These are phyloP conservation scores for Hozukius guyotensis DNA, from an alignment of 2,797 vertebrate species.

Conservation along the genomic window DNA sequence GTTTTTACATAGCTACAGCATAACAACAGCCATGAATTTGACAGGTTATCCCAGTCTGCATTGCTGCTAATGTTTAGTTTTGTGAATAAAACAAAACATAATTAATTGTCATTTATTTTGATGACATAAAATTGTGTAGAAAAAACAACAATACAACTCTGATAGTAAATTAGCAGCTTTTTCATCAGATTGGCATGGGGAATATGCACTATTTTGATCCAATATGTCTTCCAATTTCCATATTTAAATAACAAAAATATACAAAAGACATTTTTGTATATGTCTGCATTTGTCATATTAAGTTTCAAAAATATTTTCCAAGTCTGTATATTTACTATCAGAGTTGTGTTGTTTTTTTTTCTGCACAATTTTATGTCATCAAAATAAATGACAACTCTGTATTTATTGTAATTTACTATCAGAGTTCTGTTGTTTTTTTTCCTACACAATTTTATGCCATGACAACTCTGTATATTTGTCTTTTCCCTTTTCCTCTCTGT, in stretches of 20 bases:
- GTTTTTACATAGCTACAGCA: too few relatives aligned
- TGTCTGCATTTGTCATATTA: neutral
- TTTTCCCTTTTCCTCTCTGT: slow-evolving; percentile 4
- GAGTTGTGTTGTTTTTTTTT: too few relatives aligned
- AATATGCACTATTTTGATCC: neutral
- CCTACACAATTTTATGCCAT: too few relatives aligned
- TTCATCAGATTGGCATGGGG: neutral
- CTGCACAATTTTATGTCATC: too few relatives aligned
- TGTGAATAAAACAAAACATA: too few relatives aligned
- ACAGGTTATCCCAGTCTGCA: too few relatives aligned
- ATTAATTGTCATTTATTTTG: too few relatives aligned
- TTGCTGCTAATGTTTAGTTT: too few relatives aligned
- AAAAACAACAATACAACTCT: neutral
- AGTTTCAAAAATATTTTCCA: neutral
- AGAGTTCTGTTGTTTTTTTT: rapidly evolving
- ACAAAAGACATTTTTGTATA: neutral
- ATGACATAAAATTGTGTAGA: too few relatives aligned
- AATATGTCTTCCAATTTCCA: neutral
- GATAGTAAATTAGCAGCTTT: neutral
- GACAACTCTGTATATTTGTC: neutral
- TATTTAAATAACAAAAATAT: neutral
- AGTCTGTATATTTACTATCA: neutral
- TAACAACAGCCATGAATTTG: too few relatives aligned
- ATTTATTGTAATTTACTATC: too few relatives aligned
- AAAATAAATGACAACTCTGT: too few relatives aligned